phyloP scores from a whole-genome alignment of 2,113 vertebrate species.

The Platysteira castanea region DNA sequence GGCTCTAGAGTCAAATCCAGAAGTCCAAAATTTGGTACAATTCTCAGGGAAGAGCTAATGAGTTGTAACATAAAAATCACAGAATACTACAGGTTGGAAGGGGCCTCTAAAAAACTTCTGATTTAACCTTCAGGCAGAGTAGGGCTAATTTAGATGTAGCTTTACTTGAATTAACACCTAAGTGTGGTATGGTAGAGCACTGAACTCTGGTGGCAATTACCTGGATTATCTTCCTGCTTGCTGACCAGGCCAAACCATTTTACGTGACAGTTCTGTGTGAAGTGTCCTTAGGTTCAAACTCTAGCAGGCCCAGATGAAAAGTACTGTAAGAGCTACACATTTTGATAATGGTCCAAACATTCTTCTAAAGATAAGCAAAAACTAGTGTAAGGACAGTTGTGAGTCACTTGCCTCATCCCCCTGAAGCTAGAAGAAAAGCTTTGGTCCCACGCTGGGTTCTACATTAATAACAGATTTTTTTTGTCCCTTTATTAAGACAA shows the following conservation, averaged over 20 bases:
- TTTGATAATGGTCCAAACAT: background rate
- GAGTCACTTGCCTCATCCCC: background rate
- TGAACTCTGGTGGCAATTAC: background rate
- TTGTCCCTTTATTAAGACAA: background rate
- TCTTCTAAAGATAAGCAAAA: background rate
- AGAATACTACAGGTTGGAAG: background rate
- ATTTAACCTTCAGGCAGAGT: background rate
- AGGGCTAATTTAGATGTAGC: background rate
- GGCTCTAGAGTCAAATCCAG: background rate
- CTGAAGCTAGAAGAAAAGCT: background rate
- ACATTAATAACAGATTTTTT: background rate
- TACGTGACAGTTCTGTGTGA: background rate
- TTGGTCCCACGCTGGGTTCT: background rate
- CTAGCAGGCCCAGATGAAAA: background rate
- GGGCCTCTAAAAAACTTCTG: background rate
- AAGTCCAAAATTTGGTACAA: background rate
- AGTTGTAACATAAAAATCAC: background rate
- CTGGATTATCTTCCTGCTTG: background rate
- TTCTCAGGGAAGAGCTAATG: background rate
- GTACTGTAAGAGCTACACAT: background rate
- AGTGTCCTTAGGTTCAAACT: background rate
- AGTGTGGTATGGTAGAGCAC: background rate
- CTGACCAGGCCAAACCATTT: background rate
- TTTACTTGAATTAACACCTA: background rate
- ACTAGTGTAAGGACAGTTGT: background rate